Evolutionary conservation across 1,140 invertebrate genomes (phyloP).

Genomic region (Polypedilum vanderplanki): DNA sequence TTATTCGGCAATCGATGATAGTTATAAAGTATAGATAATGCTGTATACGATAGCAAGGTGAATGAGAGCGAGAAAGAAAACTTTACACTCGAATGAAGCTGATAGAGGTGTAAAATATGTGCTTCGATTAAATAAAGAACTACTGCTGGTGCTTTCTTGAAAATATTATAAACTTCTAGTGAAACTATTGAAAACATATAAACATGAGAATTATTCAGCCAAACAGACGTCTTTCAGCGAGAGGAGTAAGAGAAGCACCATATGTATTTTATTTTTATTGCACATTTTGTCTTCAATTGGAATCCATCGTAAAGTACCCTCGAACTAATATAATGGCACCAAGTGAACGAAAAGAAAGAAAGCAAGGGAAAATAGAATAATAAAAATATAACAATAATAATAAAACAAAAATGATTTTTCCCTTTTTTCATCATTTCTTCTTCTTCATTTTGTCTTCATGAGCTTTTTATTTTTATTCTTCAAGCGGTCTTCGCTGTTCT

Average conservation of each 20-base stretch:
- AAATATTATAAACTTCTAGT: not conserved
- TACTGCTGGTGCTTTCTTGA: not conserved
- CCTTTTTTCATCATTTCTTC: not conserved
- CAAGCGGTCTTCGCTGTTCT: not conserved
- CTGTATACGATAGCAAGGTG: not conserved
- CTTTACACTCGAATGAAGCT: constrained; percentile 18
- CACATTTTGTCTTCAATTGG: constrained; percentile 14
- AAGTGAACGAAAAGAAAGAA: not conserved
- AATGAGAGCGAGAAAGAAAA: too few species aligned
- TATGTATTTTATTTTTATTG: constrained; percentile 28
- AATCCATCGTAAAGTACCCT: not conserved
- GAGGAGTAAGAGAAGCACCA: constrained; percentile 3
- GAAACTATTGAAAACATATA: constrained; percentile 20
- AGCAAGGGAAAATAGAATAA: not conserved
- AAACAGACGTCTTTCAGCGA: not conserved
- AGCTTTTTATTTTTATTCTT: not conserved
- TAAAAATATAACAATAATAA: constrained; percentile 5
- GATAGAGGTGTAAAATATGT: constrained; percentile 21
- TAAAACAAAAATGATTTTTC: not conserved
- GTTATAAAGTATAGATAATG: constrained; percentile 8
- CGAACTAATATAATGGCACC: not conserved
- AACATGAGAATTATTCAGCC: constrained; percentile 21
- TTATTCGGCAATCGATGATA: not conserved
- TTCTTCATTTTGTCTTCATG: not conserved
- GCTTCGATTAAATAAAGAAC: constrained; percentile 22